These are phyloP conservation scores for Hyphantria cunea DNA, from an alignment of 1,140 invertebrate genomes.

Conservation along the genomic window DNA sequence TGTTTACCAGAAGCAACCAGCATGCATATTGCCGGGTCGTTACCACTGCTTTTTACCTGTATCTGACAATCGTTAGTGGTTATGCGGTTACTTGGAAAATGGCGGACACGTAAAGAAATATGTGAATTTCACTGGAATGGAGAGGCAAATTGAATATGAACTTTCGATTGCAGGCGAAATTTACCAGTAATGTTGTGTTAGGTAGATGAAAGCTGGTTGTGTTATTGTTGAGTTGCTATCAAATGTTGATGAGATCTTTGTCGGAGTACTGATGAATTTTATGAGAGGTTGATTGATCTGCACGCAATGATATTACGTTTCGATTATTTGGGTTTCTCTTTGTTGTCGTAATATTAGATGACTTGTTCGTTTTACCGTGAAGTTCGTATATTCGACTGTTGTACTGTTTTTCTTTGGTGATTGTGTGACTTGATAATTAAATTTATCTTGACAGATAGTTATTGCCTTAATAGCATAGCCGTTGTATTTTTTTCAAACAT, in stretches of 20 bases:
- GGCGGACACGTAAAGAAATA: constrained; percentile 21
- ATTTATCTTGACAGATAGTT: no score
- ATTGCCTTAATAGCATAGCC: no score
- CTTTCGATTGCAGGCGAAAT: constrained; percentile 44
- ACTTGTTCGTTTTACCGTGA: neutral
- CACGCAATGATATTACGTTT: constrained; percentile 12
- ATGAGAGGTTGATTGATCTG: constrained; percentile 11
- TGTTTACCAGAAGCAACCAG: constrained; percentile 13
- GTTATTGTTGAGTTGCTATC: constrained; percentile 28
- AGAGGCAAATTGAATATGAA: constrained; percentile 49
- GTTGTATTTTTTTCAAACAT: no score
- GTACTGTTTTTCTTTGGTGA: no score
- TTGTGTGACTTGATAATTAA: no score
- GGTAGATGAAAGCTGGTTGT: constrained; percentile 4
- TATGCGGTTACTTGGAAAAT: constrained; percentile 28
- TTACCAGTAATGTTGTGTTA: constrained; percentile 28
- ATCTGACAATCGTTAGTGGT: constrained; percentile 30
- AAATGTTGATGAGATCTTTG: constrained; percentile 26
- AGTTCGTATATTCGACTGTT: no score
- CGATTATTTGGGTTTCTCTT: neutral
- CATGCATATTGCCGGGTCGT: constrained; percentile 21
- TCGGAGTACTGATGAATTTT: constrained; percentile 13
- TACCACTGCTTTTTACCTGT: constrained; percentile 30
- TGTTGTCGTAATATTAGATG: neutral
- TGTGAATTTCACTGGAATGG: constrained; percentile 39